Base-by-base conservation (phyloP, 2,888 invertebrate species). In the Ernsta delagoae region DNA sequence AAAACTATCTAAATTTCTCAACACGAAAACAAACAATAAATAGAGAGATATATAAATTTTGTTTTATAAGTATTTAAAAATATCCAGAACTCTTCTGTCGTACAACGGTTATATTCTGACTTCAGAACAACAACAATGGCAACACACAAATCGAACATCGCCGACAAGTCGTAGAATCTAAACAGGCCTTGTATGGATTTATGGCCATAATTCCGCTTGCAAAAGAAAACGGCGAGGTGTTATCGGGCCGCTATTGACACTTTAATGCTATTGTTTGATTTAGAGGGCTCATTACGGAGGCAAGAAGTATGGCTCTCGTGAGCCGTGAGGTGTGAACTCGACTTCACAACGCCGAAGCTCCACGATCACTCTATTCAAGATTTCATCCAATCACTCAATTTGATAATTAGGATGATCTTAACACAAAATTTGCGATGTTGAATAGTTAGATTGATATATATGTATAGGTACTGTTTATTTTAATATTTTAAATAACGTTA, bases 221-320 rank as follows among this genome's bases (percentile, higher is more conserved):
- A 88, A 91, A 90, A 92, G 88, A 91, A 91, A 90, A 90, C 87
- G 88, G 82, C 90, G 84, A 88, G 88, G 90, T 90, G 89, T 87
- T 92, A 92, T 90, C 92, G 88, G 87, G 87, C 81, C 82, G 74
- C 82, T 88, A 93, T 92, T 92, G 93, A 93, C 93, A 93, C 92
- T 87, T 90, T 93, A 93, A 93, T 93, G 90, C 92, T 88, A 92
- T 93, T 92, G 92, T 93, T 92, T 93, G 93, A 92, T 93, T 92
- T 93, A 93, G 85, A 88, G 90, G 82, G 83, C 89, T 92, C 93
- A 93, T 92, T 92, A 93, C 84, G 70, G 75, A 78, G 82, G 83
- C 86, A 85, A 84, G 90, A 90, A 89, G 88, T 87, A 87, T 85
- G 79, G 83, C 80, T 81, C 75, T 87, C 90, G 87, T 88, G 89